A percentile compares a stretch with the other conserved stretches of the same genome.
These are phyloP conservation scores for Popillia japonica DNA, from an alignment of 1,140 invertebrate genomes.

Conservation along the genomic window DNA sequence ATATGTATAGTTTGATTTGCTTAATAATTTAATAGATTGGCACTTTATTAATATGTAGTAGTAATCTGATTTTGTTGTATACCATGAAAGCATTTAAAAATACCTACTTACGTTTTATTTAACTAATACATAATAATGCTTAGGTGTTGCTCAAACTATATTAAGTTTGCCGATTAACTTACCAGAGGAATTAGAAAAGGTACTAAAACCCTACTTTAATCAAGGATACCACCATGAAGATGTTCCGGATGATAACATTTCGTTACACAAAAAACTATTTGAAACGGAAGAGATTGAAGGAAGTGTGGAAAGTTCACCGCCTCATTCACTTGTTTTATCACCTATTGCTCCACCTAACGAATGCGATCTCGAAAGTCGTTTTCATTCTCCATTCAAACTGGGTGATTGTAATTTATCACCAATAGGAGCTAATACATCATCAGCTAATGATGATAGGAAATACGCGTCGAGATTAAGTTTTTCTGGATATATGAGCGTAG, in stretches of 20 bases:
- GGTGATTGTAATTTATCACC: slow-evolving; percentile 54
- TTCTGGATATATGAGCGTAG: slow-evolving; percentile 51
- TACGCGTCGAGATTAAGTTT: slow-evolving; percentile 49
- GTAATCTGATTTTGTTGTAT: too few species aligned
- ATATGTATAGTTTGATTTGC: too few species aligned
- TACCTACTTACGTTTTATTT: slow-evolving; percentile 19
- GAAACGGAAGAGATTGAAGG: slow-evolving; percentile 43
- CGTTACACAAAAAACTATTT: slow-evolving; percentile 54
- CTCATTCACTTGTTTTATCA: slow-evolving; percentile 49
- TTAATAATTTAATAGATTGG: too few species aligned
- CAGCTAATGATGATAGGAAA: neutral
- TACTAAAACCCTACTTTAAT: slow-evolving; percentile 66
- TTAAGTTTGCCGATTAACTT: slow-evolving; percentile 58
- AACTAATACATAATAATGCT: slow-evolving; percentile 26
- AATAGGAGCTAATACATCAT: slow-evolving; percentile 42
- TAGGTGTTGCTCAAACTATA: slow-evolving; percentile 52
- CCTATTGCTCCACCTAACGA: slow-evolving; percentile 44
- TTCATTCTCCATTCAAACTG: slow-evolving; percentile 40
- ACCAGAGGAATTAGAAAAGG: slow-evolving; percentile 67
- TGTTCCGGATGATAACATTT: neutral
- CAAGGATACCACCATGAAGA: neutral
- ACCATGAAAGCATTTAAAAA: neutral
- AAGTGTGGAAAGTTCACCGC: slow-evolving; percentile 42
- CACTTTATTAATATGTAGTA: too few species aligned
- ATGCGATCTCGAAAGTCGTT: slow-evolving; percentile 19